Base-by-base conservation (phyloP, 1,140 invertebrate species). In the Drosophila santomea region DNA sequence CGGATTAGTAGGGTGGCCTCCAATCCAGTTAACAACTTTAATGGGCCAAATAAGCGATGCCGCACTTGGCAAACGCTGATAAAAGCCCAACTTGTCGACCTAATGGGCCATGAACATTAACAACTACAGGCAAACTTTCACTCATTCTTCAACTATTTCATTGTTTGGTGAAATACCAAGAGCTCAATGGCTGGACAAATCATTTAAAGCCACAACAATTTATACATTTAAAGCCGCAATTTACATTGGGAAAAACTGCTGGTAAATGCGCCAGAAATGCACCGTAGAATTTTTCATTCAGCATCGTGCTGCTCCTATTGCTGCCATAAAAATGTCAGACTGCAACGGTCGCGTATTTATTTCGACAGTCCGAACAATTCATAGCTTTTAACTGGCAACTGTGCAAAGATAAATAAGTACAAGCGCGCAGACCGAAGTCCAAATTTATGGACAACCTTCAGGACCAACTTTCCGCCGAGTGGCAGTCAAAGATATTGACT, bases 1-100 rank as follows among this genome's bases (percentile, higher is more conserved):
- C n/a, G 35, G 38, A n/a, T 38, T 38, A 15, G 28, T 43, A 25
- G 67, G 59, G n/a, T 39, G 58, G 28, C 74, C 39, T 45, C 79
- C 61, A 63, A 69, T 61, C 51, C 61, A 80, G 62, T 78, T 84
- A 84, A 84, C 73, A 77, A 74, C 77, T 59, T 84, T 62, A 85
- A 84, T 85, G 72, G 77, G 8, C 75, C 52, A 83, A 78, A 59
- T 41, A 81, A 68, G 59, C 62, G 55, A 17, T 77, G 45, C 57
- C n/a, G 38, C 47, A 38, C 39, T 62, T 58, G 44, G n/a, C 0
- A 5, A 67, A 52, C 32, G 64, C 38, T 17, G 44, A 51, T 59
- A 47, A 71, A 59, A 47, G 54, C 45, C 8, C 38, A 72, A 72
- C 68, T 72, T 72, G 45, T 17, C 47, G 38, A 15, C 14, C 32